Base-by-base conservation (phyloP, 2,113 vertebrate species). In the Ramphastos sulfuratus region DNA sequence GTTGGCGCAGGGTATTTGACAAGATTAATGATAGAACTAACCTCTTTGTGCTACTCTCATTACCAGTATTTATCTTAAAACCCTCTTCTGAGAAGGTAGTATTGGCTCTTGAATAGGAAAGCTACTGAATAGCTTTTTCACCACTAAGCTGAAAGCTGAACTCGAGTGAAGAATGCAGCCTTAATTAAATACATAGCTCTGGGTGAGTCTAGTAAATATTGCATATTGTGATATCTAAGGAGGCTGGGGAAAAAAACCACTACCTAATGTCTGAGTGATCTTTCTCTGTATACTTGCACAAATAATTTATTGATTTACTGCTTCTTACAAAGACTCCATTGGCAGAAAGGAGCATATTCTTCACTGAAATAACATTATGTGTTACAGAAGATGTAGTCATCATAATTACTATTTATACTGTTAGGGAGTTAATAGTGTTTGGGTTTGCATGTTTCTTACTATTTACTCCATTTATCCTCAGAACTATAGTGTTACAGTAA, bases 1-100 rank as follows among this genome's bases (percentile, higher is more conserved):
- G 37, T 76, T 82, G 48, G 55, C 84, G 64, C 63, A 76, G 35
- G 35, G 39, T 70, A 64, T 82, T 90, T 95, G 88, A 73, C 88
- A 95, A 94, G 93, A 94, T 92, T 90, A 85, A 94, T 94, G 77
- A 52, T 63, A 73, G 12, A 63, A 30, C 54, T 94, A 90, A 90
- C 66, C 42, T 87, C 70, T 92, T 60, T 84, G 46, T 88, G 59
- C 66, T 85, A 42, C 61, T 84, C 54, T 94, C 66, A 82, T 96
- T 95, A 73, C 83, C 21, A 48, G 46, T 93, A 86, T 85, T 88
- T 88, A 88, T 91, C 58, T 93, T 82, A 75, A 89, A 95, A 92
- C 92, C 66, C n/a, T 66, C 70, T 92, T 84, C 86, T 46, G 61
- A 72, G 50, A 65, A 69, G 20, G 37, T 58, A 65, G 18, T 35